These are phyloP conservation scores for Cyphomyrus discorhynchus DNA, from an alignment of 2,113 vertebrate species.

Conservation along the genomic window DNA sequence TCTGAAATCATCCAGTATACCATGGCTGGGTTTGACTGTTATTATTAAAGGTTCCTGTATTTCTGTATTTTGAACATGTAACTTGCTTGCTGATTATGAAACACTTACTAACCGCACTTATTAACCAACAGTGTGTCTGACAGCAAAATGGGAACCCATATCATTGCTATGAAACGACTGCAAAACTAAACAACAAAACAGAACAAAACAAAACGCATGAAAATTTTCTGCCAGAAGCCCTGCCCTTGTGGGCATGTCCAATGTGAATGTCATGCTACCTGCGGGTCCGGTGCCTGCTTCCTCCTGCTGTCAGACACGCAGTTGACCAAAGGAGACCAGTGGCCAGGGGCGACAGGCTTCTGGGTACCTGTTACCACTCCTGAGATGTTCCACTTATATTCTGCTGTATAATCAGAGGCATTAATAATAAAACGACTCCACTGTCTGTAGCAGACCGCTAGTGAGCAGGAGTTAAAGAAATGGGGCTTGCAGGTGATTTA, in stretches of 20 bases:
- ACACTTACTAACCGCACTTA: slow-evolving; percentile 1
- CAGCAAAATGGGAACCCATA: not conserved
- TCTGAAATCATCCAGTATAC: not conserved
- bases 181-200: not conserved
- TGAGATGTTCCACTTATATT: slow-evolving; percentile 21
- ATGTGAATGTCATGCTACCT: not conserved
- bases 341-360: slow-evolving; percentile 1
- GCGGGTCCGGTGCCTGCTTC: not conserved
- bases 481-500: not conserved
- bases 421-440: not conserved
- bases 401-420: slow-evolving; percentile 17
- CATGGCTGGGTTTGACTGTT: not conserved
- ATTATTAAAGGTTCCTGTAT: not conserved
- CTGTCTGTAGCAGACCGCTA: not conserved
- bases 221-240: not conserved
- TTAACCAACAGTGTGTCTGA: slow-evolving; percentile 6
- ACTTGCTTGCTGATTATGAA: slow-evolving; percentile 23
- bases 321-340: not conserved
- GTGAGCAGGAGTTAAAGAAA: not conserved
- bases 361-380: slow-evolving; percentile 15
- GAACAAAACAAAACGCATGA: not conserved
- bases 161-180: not conserved
- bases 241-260: not conserved
- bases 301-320: not conserved
- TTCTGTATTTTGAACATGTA: slow-evolving; percentile 17